A percentile compares a stretch with the other conserved stretches of the same genome.
phyloP scores from a whole-genome alignment of 2,797 vertebrate species.

The Danio aesculapii region DNA sequence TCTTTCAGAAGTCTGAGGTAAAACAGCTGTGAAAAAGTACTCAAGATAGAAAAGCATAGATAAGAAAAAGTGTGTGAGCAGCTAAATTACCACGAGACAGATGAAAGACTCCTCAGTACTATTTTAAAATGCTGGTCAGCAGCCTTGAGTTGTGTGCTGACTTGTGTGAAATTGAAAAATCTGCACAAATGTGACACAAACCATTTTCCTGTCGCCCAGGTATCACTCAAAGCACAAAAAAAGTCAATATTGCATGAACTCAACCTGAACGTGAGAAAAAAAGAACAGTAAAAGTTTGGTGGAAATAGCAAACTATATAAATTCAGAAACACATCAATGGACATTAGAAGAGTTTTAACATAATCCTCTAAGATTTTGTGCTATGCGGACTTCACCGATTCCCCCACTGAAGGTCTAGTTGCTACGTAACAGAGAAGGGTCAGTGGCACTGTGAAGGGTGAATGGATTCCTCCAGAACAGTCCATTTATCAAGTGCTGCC shows the following conservation, averaged over 20 bases:
- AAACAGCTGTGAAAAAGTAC: slow-evolving; percentile 42
- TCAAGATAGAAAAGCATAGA: slow-evolving; percentile 48
- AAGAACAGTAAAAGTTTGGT: background rate
- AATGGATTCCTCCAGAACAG: slow-evolving; percentile 68
- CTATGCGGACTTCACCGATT: slow-evolving; percentile 70
- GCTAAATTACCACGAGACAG: slow-evolving; percentile 52
- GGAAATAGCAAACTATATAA: slow-evolving; percentile 42
- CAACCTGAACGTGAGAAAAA: slow-evolving; percentile 10
- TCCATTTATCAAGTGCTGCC: slow-evolving; percentile 80
- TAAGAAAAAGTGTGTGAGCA: slow-evolving; percentile 46
- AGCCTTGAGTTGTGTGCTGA: slow-evolving; percentile 49
- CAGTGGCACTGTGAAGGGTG: slow-evolving; percentile 71
- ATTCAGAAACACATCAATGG: background rate
- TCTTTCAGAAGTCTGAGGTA: slow-evolving; percentile 2
- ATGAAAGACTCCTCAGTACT: slow-evolving; percentile 53
- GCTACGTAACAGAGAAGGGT: slow-evolving; percentile 78
- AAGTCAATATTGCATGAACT: background rate
- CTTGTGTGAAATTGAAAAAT: slow-evolving; percentile 54
- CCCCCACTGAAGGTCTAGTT: slow-evolving; percentile 71
- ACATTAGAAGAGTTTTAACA: background rate
- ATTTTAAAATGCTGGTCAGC: slow-evolving; percentile 47
- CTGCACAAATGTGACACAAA: slow-evolving; percentile 44
- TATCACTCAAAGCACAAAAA: slow-evolving; percentile 12
- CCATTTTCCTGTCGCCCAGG: slow-evolving; percentile 26
- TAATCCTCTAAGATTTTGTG: slow-evolving; percentile 23